These are phyloP conservation scores for Stichodactyla helianthus DNA, from an alignment of 64 coral and sea anemone species.

Conservation along the genomic window DNA sequence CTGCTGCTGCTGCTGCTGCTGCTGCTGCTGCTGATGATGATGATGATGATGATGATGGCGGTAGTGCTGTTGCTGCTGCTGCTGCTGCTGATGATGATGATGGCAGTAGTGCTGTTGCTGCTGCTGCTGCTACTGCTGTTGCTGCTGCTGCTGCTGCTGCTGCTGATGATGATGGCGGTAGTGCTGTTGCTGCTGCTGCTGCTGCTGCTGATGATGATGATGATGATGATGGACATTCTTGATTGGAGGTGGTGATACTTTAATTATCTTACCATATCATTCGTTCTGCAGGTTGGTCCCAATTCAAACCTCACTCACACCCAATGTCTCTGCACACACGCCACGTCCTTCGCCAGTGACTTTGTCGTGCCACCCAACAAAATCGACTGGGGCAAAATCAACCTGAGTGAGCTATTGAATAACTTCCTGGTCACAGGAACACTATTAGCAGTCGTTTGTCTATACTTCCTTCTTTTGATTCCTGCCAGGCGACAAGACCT, in stretches of 20 bases:
- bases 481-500: constrained; percentile 61
- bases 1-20: background rate
- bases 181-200: too few relatives aligned
- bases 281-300: constrained; percentile 46
- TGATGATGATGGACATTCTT: background rate
- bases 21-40: background rate
- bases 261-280: background rate
- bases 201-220: background rate
- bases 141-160: background rate
- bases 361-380: constrained; percentile 73
- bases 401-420: constrained; percentile 39
- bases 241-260: background rate
- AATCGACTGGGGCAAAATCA: constrained; percentile 77
- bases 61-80: background rate
- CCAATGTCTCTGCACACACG: constrained; percentile 63
- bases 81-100: background rate
- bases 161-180: background rate
- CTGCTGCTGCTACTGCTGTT: background rate
- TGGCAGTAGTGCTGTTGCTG: too few relatives aligned
- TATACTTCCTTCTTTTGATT: constrained; percentile 63
- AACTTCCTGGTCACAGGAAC: constrained; percentile 56
- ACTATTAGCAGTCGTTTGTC: constrained; percentile 34
- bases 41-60: background rate
- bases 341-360: constrained; percentile 66
- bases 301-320: constrained; percentile 54